Conservation (phyloP, 2,797 vertebrate species). For the Pelobates cultripes region DNA sequence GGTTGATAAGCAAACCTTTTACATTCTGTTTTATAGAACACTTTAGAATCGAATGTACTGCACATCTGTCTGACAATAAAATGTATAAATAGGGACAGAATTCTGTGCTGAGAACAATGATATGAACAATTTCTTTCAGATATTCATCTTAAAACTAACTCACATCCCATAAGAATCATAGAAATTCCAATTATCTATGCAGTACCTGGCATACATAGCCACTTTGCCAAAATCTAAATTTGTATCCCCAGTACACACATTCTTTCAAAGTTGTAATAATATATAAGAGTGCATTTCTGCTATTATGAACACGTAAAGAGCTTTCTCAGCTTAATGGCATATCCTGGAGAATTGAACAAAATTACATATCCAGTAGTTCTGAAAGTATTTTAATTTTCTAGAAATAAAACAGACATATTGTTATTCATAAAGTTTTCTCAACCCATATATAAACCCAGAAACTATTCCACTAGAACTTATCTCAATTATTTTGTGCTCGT, state of each 20-base stretch:
- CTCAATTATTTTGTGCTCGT: too few relatives aligned
- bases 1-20: too few relatives aligned
- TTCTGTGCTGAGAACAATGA: background rate
- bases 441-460: too few relatives aligned
- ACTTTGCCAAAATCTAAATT: conserved; percentile 16
- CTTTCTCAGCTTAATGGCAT: conserved; percentile 5
- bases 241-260: conserved; percentile 10
- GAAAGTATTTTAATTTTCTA: conserved; percentile 7
- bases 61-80: too few relatives aligned
- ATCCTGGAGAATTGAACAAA: conserved; percentile 7
- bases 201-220: conserved; percentile 6
- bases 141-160: conserved; percentile 12
- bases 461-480: too few relatives aligned
- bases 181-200: conserved; percentile 27
- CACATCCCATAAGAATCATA: conserved; percentile 20
- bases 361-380: background rate
- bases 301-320: conserved; percentile 17
- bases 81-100: background rate
- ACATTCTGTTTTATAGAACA: too few relatives aligned
- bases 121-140: background rate
- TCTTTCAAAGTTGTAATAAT: conserved; percentile 16
- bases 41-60: too few relatives aligned
- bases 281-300: conserved; percentile 14
- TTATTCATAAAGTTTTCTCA: background rate
- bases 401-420: background rate